Evolutionary conservation across 2,888 invertebrate species (phyloP).

Genomic region (Hypselothyrea guttata): DNA sequence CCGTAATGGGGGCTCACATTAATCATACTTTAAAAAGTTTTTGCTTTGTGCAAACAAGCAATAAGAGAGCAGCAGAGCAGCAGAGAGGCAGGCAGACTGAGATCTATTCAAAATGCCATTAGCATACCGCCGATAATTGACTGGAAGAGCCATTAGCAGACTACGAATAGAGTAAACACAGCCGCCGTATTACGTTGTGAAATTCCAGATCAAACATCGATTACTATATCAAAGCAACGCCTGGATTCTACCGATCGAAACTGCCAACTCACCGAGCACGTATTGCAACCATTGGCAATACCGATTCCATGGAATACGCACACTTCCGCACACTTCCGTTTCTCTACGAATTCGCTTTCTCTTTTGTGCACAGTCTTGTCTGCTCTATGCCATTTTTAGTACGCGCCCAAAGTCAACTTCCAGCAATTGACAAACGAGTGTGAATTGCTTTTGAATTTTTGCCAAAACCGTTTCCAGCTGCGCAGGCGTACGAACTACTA

Average conservation of each 20-base stretch:
- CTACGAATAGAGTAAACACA: slow-evolving; percentile 49
- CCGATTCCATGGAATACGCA: slow-evolving; percentile 6
- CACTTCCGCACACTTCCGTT: slow-evolving; percentile 57
- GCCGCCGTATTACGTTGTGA: slow-evolving; percentile 72
- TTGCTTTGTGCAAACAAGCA: slow-evolving; percentile 49
- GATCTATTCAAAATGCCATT: slow-evolving; percentile 69
- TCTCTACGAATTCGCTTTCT: too few relatives aligned
- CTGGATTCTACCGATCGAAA: slow-evolving; percentile 8
- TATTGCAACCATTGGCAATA: slow-evolving; percentile 31
- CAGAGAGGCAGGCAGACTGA: slow-evolving; percentile 5
- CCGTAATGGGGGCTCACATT: slow-evolving; percentile 57
- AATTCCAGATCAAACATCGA: slow-evolving; percentile 55
- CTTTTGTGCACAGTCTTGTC: slow-evolving; percentile 6
- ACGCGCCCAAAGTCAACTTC: slow-evolving; percentile 72
- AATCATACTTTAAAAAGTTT: slow-evolving; percentile 65
- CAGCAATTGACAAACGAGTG: slow-evolving; percentile 71
- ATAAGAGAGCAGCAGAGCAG: slow-evolving; percentile 17
- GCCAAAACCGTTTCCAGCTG: slow-evolving; percentile 62
- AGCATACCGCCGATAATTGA: slow-evolving; percentile 72
- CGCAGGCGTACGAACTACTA: slow-evolving; percentile 52
- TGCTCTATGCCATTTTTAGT: slow-evolving; percentile 40
- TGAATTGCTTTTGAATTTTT: slow-evolving; percentile 70
- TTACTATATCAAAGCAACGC: slow-evolving; percentile 14
- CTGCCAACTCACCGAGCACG: slow-evolving; percentile 54
- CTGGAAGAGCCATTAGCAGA: slow-evolving; percentile 63